These are phyloP conservation scores for Paracentrotus lividus DNA, from an alignment of 53 echinoderm and acorn worm species.

Conservation along the genomic window DNA sequence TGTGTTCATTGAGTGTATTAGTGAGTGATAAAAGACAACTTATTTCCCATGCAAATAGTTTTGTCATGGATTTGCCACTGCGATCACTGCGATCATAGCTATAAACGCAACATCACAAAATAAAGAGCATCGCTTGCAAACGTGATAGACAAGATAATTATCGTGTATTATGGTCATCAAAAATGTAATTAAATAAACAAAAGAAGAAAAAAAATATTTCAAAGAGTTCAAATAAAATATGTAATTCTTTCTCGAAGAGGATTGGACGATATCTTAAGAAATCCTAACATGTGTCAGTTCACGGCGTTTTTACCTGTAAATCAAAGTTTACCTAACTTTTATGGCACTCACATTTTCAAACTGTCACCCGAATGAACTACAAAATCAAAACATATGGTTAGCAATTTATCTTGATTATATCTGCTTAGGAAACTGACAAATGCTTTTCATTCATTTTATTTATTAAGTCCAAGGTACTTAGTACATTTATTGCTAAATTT, in stretches of 20 bases:
- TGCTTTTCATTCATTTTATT: too few species aligned
- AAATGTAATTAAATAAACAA: neutral
- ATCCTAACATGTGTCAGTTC: constrained; percentile 1
- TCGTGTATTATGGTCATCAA: too few species aligned
- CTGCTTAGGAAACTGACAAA: too few species aligned
- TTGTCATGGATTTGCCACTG: too few species aligned
- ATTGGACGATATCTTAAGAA: neutral
- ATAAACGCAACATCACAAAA: too few species aligned
- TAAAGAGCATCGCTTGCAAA: too few species aligned
- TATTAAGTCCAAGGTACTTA: too few species aligned
- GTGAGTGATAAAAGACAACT: too few species aligned
- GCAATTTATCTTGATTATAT: constrained; percentile 28
- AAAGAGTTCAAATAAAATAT: neutral
- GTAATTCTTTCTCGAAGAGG: neutral
- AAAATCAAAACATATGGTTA: constrained; percentile 5
- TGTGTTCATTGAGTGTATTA: too few species aligned
- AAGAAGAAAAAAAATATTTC: neutral
- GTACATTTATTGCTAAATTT: neutral
- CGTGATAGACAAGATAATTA: too few species aligned
- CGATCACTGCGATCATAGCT: too few species aligned
- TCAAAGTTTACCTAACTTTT: neutral
- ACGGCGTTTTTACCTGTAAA: neutral
- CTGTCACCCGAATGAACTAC: neutral
- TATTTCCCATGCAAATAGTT: too few species aligned
- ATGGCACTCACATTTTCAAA: constrained; percentile 12